Evolutionary conservation across 2,888 invertebrate species (phyloP).

Genomic region (Hylaea fasciaria): DNA sequence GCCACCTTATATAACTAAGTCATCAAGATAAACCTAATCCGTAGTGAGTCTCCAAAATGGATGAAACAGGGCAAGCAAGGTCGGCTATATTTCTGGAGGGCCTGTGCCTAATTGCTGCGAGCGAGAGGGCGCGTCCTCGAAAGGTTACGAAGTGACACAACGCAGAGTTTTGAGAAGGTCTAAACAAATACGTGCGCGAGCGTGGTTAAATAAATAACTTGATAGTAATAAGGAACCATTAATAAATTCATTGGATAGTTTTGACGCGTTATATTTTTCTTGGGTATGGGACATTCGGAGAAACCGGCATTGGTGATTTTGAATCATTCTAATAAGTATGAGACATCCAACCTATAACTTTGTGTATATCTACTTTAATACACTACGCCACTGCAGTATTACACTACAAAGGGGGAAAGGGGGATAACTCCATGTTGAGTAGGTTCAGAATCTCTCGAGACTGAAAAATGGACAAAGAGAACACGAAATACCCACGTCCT

Average conservation of each 20-base stretch:
- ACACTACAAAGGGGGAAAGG: too few relatives aligned
- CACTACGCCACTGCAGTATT: too few relatives aligned
- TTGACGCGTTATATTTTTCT: too few relatives aligned
- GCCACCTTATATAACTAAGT: not conserved
- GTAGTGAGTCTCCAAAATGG: conserved; percentile 40
- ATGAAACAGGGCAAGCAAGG: conserved; percentile 46
- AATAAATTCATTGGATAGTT: too few relatives aligned
- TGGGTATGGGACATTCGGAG: too few relatives aligned
- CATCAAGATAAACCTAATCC: conserved; percentile 11
- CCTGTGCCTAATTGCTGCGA: conserved; percentile 56
- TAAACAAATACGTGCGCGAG: conserved; percentile 4
- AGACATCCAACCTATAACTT: too few relatives aligned
- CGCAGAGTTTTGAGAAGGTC: conserved; percentile 10
- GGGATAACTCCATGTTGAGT: too few relatives aligned
- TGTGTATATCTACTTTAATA: too few relatives aligned
- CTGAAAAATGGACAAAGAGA: not conserved
- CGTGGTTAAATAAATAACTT: conserved; percentile 7
- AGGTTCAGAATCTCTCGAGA: not conserved
- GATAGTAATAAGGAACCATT: too few relatives aligned
- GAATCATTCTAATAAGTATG: too few relatives aligned
- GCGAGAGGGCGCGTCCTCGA: conserved; percentile 47
- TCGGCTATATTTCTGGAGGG: conserved; percentile 51
- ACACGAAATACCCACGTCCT: not conserved
- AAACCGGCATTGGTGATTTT: too few relatives aligned
- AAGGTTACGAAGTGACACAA: conserved; percentile 44